Conservation (phyloP, 2,797 vertebrate genomes). For the Pseudocheirus occidentalis region DNA sequence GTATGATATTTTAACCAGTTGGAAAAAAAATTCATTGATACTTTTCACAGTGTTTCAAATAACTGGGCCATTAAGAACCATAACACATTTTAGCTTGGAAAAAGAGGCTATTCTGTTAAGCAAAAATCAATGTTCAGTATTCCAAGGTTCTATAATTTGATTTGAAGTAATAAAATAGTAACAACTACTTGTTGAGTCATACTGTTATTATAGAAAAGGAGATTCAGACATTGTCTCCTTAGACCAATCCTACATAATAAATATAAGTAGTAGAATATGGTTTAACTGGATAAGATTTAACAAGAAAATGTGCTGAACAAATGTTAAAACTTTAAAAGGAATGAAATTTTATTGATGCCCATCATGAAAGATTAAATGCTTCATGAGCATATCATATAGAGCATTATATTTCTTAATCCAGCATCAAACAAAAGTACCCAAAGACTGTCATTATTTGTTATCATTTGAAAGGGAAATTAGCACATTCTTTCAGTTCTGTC, state of each 20-base stretch:
- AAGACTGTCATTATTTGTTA: neutral
- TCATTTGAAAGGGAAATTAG: neutral
- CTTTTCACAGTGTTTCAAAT: conserved; percentile 71
- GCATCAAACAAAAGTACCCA: neutral
- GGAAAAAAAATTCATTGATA: conserved; percentile 73
- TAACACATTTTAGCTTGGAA: conserved; percentile 62
- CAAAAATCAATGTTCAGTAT: conserved; percentile 69
- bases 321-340: conserved; percentile 77
- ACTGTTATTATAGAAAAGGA: conserved; percentile 29
- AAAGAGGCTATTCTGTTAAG: conserved; percentile 46
- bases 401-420: conserved; percentile 58
- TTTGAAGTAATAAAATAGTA: conserved; percentile 53
- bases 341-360: conserved; percentile 75
- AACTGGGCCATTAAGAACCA: conserved; percentile 63
- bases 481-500: neutral
- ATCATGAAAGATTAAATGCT: conserved; percentile 71
- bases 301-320: conserved; percentile 75
- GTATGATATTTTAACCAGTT: conserved; percentile 71
- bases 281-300: conserved; percentile 63
- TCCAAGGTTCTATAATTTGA: conserved; percentile 60
- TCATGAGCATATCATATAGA: conserved; percentile 61
- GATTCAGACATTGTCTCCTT: conserved; percentile 35
- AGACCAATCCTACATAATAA: conserved; percentile 58
- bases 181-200: conserved; percentile 43
- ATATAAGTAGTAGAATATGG: conserved; percentile 51